Base-by-base conservation (phyloP, 1,140 invertebrate species). In the Euura saliciscinereae region DNA sequence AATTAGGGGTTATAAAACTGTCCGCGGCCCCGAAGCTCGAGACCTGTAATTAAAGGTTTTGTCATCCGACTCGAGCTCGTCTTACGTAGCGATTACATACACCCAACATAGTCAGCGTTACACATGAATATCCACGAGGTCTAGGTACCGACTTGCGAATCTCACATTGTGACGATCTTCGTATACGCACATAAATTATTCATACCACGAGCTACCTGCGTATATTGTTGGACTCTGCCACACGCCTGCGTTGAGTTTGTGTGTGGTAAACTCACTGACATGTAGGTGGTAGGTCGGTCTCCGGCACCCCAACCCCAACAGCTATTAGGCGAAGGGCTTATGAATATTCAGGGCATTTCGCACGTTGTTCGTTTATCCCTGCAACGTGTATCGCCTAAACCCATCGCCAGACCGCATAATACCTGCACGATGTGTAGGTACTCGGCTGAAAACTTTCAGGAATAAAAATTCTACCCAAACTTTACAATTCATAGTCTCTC, bases 1-100 rank as follows among this genome's bases (percentile, higher is more conserved):
- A 79, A 82, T 82, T 78, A 81, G 65, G 65, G 73, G 45, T 68
- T 75, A 76, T 79, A 80, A 82, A 82, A 76, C 76, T 79, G 79
- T 80, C 79, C 70, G 69, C 75, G 76, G 65, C 45, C 75, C 13
- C 45, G 66, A 51, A n/a, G 43, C 51, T 8, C 43, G 46, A 43
- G 45, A 66, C 64, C 64, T 69, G 76, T 72, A 75, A 78, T 80
- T 77, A 81, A 78, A 73, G 78, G 74, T 80, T 77, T 81, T 78
- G 77, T 77, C 82, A 78, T 78, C 78, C 59, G 73, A 70, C 65
- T 72, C 44, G 66, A 28, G 1, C 59, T 59, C 51, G 51, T n/a
- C 51, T 59, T 59, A 28, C 28, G 28, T 28, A 28, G 28, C 28
- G 28, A 28, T 28, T 59, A 5, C 51, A 8, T 2, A 6, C 51